Base-by-base conservation (phyloP, 2,797 vertebrate genomes). In the Ambastaia sidthimunki region DNA sequence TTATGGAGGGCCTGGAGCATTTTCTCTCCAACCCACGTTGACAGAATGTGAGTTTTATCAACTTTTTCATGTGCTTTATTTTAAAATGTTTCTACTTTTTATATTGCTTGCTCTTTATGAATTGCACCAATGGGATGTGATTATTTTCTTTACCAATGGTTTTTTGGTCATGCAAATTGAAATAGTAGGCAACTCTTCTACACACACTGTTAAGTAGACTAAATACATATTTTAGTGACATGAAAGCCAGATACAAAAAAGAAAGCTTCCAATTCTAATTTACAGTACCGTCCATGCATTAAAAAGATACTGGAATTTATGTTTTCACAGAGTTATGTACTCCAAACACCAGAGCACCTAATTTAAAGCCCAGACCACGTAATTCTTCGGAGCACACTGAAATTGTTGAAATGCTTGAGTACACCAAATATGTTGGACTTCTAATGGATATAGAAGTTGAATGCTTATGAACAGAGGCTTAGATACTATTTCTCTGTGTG, bases 1-100 rank as follows among this genome's bases (percentile, higher is more conserved):
- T 72, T 74, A 84, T 1, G 80, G 68, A 79, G 86, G 69, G 54
- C 82, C 71, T 25, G 74, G 23, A 68, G 44, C 78, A 3, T 9
- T 72, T 60, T 80, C 74, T 12, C 80, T 41, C 48, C 69, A 62
- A 65, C 85, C 84, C 2, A 65, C 59, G 18, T 23, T 78, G 7
- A 86, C 87, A 74, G 72, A 86, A 74, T 82, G 94, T 94, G 89
- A 93, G 93, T 93, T 50, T 76, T 21, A 13, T 5, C 47, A 52
- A 60, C 19, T 71, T 31, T 75, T 66, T 82, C 21, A 73, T 69
- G 41, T 48, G 50, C 13, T 70, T 74, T 31, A 9, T 60, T 25
- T 60, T 15, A 0, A 15, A 16, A 18, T 44, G 25, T 63, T 72
- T 47, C 25, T 37, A 16, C 66, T 15, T 78, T 78, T 62, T 50